Percentiles rank a stretch among this genome's conserved stretches.
phyloP scores from a whole-genome alignment of 1,140 invertebrate genomes.

The Rhyzopertha dominica region DNA sequence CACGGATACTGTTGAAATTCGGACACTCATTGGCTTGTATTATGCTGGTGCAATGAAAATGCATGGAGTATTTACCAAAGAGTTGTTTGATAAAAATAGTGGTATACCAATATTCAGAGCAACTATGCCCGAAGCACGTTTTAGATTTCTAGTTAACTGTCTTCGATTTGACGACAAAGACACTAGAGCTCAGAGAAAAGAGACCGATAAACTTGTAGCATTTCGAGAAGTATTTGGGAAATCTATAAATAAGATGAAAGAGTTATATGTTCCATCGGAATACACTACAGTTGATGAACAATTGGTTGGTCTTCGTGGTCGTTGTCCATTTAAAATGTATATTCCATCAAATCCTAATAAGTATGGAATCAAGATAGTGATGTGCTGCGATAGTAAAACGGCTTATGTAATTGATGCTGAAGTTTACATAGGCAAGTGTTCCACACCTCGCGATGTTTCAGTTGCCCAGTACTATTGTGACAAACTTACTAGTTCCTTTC shows the following conservation, averaged over 20 bases:
- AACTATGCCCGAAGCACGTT: slow-evolving; percentile 6
- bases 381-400: slow-evolving; percentile 30
- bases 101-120: slow-evolving; percentile 8
- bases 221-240: slow-evolving; percentile 36
- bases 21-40: slow-evolving; percentile 1
- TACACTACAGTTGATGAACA: slow-evolving; percentile 38
- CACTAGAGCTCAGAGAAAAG: slow-evolving; percentile 25
- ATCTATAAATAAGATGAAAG: slow-evolving; percentile 41
- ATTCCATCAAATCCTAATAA: slow-evolving; percentile 45
- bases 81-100: slow-evolving; percentile 11
- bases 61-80: slow-evolving; percentile 1
- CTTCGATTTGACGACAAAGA: slow-evolving; percentile 31
- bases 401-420: slow-evolving; percentile 30
- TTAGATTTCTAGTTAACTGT: slow-evolving; percentile 22
- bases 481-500: slow-evolving; percentile 19
- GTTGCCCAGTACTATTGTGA: slow-evolving; percentile 28
- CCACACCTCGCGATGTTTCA: slow-evolving; percentile 29
- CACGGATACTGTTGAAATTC: slow-evolving; percentile 7
- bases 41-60: slow-evolving; percentile 12
- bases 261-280: slow-evolving; percentile 25
- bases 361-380: slow-evolving; percentile 42
- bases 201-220: slow-evolving; percentile 32
- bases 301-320: slow-evolving; percentile 33
- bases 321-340: slow-evolving; percentile 37
- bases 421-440: slow-evolving; percentile 35